A percentile compares a stretch with the other conserved stretches of the same genome.
These are phyloP conservation scores for Cheilosia soror DNA, from an alignment of 2,888 invertebrate species.

Conservation along the genomic window DNA sequence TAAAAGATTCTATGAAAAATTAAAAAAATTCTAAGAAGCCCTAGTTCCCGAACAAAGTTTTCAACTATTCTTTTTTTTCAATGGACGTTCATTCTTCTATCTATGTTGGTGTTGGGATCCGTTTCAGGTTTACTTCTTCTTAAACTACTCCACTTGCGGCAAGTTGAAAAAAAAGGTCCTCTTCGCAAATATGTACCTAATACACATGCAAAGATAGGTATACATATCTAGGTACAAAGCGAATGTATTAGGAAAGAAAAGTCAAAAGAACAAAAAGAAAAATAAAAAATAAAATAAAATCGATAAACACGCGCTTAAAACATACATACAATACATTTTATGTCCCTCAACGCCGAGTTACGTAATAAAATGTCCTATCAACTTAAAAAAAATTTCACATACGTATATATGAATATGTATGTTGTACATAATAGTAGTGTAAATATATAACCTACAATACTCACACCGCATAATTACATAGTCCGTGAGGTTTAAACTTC, in stretches of 20 bases:
- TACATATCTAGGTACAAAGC: conserved; percentile 55
- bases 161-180: conserved; percentile 45
- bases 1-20: conserved; percentile 53
- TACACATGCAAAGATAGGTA: conserved; percentile 15
- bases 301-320: conserved; percentile 63
- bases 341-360: conserved; percentile 51
- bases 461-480: conserved; percentile 62
- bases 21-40: conserved; percentile 62
- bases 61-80: conserved; percentile 20
- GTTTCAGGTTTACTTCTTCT: conserved; percentile 31
- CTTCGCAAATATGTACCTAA: conserved; percentile 29
- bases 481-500: conserved; percentile 68
- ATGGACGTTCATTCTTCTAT: conserved; percentile 3
- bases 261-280: conserved; percentile 63
- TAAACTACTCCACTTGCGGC: conserved; percentile 46
- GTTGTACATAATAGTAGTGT: conserved; percentile 7
- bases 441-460: conserved; percentile 31
- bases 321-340: conserved; percentile 13
- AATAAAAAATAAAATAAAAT: conserved; percentile 62
- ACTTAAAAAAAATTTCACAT: conserved; percentile 40
- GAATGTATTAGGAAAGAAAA: conserved; percentile 51
- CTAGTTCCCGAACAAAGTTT: conserved; percentile 69
- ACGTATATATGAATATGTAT: conserved; percentile 31
- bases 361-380: conserved; percentile 50
- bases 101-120: conserved; percentile 41